Percentiles rank a stretch among this genome's conserved stretches.
phyloP scores from a whole-genome alignment of 2,888 invertebrate genomes.

The Ganaspis brasiliensis region DNA sequence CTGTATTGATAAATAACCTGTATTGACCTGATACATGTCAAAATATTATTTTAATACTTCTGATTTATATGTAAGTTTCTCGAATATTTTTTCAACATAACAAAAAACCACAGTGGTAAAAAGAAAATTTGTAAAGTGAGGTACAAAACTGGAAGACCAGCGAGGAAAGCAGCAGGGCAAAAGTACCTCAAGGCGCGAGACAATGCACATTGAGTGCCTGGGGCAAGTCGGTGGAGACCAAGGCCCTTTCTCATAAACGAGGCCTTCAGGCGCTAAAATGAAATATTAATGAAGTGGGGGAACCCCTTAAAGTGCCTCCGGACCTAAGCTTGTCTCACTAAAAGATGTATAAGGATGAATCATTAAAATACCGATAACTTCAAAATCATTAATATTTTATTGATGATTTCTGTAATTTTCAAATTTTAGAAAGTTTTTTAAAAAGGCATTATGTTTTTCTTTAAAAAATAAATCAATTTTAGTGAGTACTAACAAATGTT shows the following conservation, averaged over 20 bases:
- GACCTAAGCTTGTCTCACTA: conserved; percentile 4
- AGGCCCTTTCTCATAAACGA: conserved; percentile 74
- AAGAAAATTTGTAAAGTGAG: not conserved
- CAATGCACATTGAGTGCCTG: conserved; percentile 71
- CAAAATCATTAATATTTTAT: not conserved
- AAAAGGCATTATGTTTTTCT: no score
- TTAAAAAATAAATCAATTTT: no score
- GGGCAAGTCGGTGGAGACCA: conserved; percentile 68
- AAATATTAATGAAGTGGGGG: conserved; percentile 79
- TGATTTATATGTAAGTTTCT: not conserved
- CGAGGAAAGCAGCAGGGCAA: conserved; percentile 51
- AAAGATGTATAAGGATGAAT: not conserved
- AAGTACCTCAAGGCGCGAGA: conserved; percentile 66
- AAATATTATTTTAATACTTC: no score
- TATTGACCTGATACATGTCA: no score
- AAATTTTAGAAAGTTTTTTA: no score
- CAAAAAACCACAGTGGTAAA: conserved; percentile 17
- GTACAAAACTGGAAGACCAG: conserved; percentile 40
- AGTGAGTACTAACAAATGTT: no score
- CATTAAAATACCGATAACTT: not conserved
- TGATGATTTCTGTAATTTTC: not conserved
- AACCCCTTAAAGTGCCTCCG: conserved; percentile 49
- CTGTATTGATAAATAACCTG: no score
- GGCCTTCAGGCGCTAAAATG: conserved; percentile 76
- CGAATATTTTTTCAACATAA: not conserved